These are phyloP conservation scores for Dascillus cervinus DNA, from an alignment of 2,888 invertebrate species.

Conservation along the genomic window DNA sequence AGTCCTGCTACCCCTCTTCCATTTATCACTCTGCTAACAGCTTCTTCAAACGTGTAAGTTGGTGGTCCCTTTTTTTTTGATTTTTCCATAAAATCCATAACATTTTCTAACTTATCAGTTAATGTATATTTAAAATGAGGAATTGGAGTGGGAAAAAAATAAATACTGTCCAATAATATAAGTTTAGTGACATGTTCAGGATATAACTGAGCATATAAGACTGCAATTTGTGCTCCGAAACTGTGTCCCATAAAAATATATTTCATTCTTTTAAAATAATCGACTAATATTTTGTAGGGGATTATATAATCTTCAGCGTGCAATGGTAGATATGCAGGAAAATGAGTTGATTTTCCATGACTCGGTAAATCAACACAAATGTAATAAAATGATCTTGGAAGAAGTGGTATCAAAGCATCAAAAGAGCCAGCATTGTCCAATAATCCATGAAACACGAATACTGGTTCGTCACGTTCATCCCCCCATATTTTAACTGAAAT, in stretches of 20 bases:
- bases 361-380: constrained; percentile 53
- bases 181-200: constrained; percentile 41
- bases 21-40: constrained; percentile 42
- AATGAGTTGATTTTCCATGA: constrained; percentile 51
- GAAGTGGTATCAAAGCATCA: constrained; percentile 47
- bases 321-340: constrained; percentile 38
- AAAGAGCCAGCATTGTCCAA: constrained; percentile 55
- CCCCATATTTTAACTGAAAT: constrained; percentile 57
- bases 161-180: constrained; percentile 40
- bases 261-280: constrained; percentile 30
- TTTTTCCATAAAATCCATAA: constrained; percentile 31
- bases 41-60: constrained; percentile 43
- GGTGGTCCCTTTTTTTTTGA: constrained; percentile 22
- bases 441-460: constrained; percentile 52
- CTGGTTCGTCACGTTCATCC: constrained; percentile 44
- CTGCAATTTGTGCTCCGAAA: constrained; percentile 46
- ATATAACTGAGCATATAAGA: constrained; percentile 37
- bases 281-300: constrained; percentile 25
- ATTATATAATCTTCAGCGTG: constrained; percentile 42
- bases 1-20: constrained; percentile 37
- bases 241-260: constrained; percentile 36
- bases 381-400: constrained; percentile 44
- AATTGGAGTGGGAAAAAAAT: constrained; percentile 24
- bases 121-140: constrained; percentile 29
- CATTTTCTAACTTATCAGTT: constrained; percentile 34